Conservation (phyloP, 2,797 vertebrate genomes). For the Chaunax sp. region DNA sequence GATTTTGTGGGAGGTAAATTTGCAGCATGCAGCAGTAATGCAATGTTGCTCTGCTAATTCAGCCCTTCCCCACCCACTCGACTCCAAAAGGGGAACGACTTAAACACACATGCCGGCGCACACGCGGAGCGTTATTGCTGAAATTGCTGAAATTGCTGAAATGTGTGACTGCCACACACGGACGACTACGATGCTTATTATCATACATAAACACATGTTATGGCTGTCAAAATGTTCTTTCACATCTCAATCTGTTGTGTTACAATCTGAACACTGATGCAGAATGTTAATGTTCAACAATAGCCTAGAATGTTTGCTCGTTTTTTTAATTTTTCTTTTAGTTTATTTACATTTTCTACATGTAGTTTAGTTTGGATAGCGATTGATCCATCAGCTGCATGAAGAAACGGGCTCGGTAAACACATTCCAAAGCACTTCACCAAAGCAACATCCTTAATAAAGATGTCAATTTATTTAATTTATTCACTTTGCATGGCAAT, state of each 20-base stretch:
- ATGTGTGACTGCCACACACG: conserved; percentile 20
- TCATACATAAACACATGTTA: conserved; percentile 28
- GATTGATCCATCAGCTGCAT: conserved; percentile 30
- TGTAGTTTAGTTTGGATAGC: conserved; percentile 12
- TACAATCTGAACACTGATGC: conserved; percentile 17
- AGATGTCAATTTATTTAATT: conserved; percentile 70
- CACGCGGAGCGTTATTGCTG: conserved; percentile 42
- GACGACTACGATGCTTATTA: conserved; percentile 16
- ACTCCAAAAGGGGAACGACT: conserved; percentile 4
- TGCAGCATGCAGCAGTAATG: conserved; percentile 69
- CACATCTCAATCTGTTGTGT: conserved; percentile 32
- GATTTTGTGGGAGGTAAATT: conserved; percentile 73
- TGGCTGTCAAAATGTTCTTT: conserved; percentile 32
- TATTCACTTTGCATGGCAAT: conserved; percentile 63
- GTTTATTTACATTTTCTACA: not conserved
- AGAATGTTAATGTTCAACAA: not conserved
- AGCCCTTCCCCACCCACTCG: conserved; percentile 43
- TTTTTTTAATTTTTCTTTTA: not conserved
- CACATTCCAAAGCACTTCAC: conserved; percentile 46
- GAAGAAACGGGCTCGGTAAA: conserved; percentile 47
- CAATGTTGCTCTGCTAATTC: conserved; percentile 69
- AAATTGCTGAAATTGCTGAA: conserved; percentile 30
- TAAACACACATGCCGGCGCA: not conserved
- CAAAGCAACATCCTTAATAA: conserved; percentile 59
- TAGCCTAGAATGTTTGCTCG: not conserved